Percentiles rank a stretch among this genome's conserved stretches.
Evolutionary conservation across 1,140 invertebrate species (phyloP).

Genomic region (Brachionus rotundiformis): DNA sequence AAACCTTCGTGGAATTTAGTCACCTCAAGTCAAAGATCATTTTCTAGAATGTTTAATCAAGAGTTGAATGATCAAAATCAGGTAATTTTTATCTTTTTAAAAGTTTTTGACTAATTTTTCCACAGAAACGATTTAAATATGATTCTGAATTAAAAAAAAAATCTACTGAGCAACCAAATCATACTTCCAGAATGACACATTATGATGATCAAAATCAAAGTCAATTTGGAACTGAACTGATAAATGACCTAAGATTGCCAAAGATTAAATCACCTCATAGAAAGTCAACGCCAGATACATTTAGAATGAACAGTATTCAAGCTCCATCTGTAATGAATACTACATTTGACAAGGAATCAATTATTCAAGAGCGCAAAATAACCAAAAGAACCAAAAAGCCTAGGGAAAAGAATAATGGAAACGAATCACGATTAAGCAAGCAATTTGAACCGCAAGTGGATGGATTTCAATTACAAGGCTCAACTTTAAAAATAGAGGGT

Average conservation of each 20-base stretch:
- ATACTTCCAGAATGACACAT: background rate
- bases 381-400: constrained; percentile 9
- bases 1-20: constrained; percentile 26
- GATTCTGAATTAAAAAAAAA: constrained; percentile 28
- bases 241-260: constrained; percentile 42
- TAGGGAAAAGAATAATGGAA: background rate
- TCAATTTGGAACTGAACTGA: constrained; percentile 35
- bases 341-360: background rate
- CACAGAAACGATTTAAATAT: constrained; percentile 25
- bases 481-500: constrained; percentile 19
- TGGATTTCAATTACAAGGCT: constrained; percentile 26
- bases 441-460: constrained; percentile 4
- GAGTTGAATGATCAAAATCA: constrained; percentile 22
- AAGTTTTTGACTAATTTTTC: background rate
- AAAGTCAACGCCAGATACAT: constrained; percentile 35
- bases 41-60: constrained; percentile 44
- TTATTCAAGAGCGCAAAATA: constrained; percentile 19
- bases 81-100: background rate
- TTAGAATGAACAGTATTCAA: constrained; percentile 22
- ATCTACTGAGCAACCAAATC: background rate
- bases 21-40: background rate
- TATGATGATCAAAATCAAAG: background rate
- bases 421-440: constrained; percentile 12
- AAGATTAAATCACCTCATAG: background rate
- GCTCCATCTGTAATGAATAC: constrained; percentile 20